A percentile compares a stretch with the other conserved stretches of the same genome.
Evolutionary conservation across 2,797 vertebrate genomes (phyloP).

Genomic region (Enteromius viviparus): DNA sequence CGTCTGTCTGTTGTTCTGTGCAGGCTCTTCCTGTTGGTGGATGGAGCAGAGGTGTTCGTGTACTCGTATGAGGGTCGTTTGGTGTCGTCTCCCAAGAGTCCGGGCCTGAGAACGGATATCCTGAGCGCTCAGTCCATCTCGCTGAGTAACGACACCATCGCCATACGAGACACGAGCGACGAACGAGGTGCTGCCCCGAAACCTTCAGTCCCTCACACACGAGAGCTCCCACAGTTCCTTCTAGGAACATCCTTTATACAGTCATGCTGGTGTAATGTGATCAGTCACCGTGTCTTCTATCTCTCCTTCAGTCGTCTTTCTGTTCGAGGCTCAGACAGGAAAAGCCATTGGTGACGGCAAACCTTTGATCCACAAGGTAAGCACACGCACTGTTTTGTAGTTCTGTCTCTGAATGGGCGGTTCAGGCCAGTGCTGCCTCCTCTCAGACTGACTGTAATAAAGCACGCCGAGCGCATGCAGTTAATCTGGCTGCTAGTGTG

Average conservation of each 20-base stretch:
- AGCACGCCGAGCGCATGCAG: background rate
- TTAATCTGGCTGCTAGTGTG: background rate
- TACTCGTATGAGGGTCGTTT: conserved; percentile 95
- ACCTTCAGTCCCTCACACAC: background rate
- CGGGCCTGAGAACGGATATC: conserved; percentile 90
- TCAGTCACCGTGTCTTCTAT: background rate
- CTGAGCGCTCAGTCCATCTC: conserved; percentile 88
- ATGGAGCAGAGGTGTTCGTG: conserved; percentile 89
- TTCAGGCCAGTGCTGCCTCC: background rate
- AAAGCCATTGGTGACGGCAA: conserved; percentile 91
- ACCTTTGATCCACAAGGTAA: conserved; percentile 89
- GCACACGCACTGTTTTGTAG: background rate
- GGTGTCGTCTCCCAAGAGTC: conserved; percentile 90
- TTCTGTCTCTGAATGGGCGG: background rate
- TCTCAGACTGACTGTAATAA: background rate
- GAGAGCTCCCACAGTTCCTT: background rate
- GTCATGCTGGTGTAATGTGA: background rate
- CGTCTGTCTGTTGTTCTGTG: background rate
- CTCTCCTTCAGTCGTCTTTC: conserved; percentile 81
- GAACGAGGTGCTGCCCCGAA: conserved; percentile 82
- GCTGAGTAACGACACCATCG: conserved; percentile 91
- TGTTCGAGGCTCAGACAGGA: conserved; percentile 90
- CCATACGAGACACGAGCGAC: conserved; percentile 89
- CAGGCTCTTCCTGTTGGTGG: conserved; percentile 93
- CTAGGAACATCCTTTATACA: background rate